phyloP scores from a whole-genome alignment of 2,888 invertebrate species.

The Drosophila austrosaltans region DNA sequence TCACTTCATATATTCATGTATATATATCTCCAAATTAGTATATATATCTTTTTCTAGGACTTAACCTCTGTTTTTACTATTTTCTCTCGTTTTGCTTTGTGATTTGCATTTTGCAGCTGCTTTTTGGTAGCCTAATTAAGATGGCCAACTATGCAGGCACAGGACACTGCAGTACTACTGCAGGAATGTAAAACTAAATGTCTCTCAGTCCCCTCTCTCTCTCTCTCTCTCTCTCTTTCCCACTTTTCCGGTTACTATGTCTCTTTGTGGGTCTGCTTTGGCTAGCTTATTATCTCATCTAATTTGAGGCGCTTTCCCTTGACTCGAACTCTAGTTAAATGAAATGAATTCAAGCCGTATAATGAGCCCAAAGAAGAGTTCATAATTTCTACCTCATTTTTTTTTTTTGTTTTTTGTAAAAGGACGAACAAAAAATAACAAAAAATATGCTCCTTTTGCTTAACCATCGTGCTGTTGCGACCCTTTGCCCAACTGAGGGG shows the following conservation, averaged over 20 bases:
- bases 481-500: background rate
- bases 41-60: background rate
- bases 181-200: background rate
- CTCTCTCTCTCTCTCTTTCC: constrained; percentile 28
- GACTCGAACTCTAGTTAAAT: constrained; percentile 39
- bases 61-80: no score
- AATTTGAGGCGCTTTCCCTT: constrained; percentile 49
- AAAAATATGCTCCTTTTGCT: background rate
- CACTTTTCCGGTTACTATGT: constrained; percentile 21
- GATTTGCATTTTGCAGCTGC: constrained; percentile 53
- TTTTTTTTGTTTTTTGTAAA: background rate
- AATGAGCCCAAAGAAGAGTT: constrained; percentile 46
- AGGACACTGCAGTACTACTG: constrained; percentile 9
- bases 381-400: background rate
- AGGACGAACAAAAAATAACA: background rate
- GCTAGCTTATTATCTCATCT: constrained; percentile 60
- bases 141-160: constrained; percentile 40
- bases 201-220: constrained; percentile 18
- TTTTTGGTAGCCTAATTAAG: constrained; percentile 51
- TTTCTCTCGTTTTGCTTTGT: constrained; percentile 13
- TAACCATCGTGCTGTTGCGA: background rate
- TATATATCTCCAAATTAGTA: background rate
- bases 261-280: constrained; percentile 17
- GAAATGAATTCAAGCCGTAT: constrained; percentile 60
- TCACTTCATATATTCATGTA: no score